Base-by-base conservation (phyloP, 37 sponge, comb jelly and placozoan species). In the Amphimedon queenslandica region DNA sequence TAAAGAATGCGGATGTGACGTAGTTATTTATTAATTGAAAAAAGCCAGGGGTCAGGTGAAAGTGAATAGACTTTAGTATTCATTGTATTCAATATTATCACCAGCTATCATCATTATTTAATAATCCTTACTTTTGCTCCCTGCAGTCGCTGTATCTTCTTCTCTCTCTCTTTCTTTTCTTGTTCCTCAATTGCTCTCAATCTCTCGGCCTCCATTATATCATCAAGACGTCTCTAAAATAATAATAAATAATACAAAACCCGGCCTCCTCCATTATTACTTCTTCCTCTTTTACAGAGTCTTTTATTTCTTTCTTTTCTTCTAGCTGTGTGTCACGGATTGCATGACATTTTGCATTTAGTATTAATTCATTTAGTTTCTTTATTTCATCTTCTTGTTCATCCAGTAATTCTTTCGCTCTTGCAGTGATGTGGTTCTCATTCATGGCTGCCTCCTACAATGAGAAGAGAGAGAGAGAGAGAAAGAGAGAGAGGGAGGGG, bases 331-430 rank as follows among this genome's bases (percentile, higher is more conserved):
- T 73, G 38, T 98, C 99, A 21, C 99, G 55, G 66, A 98, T 98
- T 67, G 99, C 94, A 76, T 98, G 96, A 60, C 99, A 98, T 75
- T 98, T 98, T 64, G 99, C 96, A 43, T 98, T 95, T 42, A 95
- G 84, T 57, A 98, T 95, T 47, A 81, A 76, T 70, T 98, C 93
- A 57, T 98, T 98, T 65, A 98, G 76, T 73, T 92, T 87, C 81
- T 98, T 98, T 53, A 98, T 95, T 71, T 98, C 99, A 58, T 98
- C 99, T 32, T 98, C 99, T 60, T 95, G 95, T 67, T 98, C 99
- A 37, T 80, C 82, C 75, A 92, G 55, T 70, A 69, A 63, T 38
- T 66, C 66, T 71, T 82, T 81, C 16, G 99, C 96, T 47, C 89
- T 80, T 27, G 73, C 72, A 34, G 79, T 42, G 11, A 98, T 74